Conservation (phyloP, 2,113 vertebrate genomes). For the Odobenus rosmarus region DNA sequence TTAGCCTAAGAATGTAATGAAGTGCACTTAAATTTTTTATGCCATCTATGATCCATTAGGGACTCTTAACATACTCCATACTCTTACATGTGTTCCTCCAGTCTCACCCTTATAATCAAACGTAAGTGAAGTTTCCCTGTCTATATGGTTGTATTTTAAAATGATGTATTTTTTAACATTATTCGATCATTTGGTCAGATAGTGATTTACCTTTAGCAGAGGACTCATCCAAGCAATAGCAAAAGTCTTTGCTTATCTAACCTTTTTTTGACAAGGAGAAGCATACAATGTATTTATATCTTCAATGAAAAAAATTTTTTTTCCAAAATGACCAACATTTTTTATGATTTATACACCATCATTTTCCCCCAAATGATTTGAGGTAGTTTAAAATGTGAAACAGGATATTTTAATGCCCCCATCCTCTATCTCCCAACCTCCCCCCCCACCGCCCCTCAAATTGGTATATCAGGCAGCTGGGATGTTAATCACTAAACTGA, state of each 20-base stretch:
- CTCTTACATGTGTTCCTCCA: background rate
- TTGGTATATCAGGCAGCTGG: background rate
- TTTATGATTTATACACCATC: slow-evolving; percentile 17
- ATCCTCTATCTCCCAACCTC: background rate
- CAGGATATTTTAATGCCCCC: slow-evolving; percentile 32
- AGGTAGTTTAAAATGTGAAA: slow-evolving; percentile 49
- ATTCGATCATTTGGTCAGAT: background rate
- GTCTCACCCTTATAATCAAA: background rate
- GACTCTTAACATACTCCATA: background rate
- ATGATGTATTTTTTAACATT: background rate
- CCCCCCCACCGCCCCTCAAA: background rate
- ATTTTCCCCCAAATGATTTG: slow-evolving; percentile 44
- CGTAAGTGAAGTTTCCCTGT: background rate
- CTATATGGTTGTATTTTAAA: slow-evolving; percentile 29
- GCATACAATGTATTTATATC: slow-evolving; percentile 32
- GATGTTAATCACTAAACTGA: slow-evolving; percentile 53
- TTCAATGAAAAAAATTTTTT: slow-evolving; percentile 30
- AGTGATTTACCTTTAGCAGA: slow-evolving; percentile 21
- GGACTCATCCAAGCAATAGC: background rate
- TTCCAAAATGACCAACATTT: slow-evolving; percentile 25
- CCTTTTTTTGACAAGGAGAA: slow-evolving; percentile 11
- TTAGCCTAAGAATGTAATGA: slow-evolving; percentile 40
- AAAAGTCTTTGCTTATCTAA: slow-evolving; percentile 23
- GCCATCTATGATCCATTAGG: background rate
- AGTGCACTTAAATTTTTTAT: slow-evolving; percentile 22